Evolutionary conservation across 2,888 invertebrate genomes (phyloP), one percentile per base, ranked within the genome.

Genomic region (Epinotia bilunana): DNA sequence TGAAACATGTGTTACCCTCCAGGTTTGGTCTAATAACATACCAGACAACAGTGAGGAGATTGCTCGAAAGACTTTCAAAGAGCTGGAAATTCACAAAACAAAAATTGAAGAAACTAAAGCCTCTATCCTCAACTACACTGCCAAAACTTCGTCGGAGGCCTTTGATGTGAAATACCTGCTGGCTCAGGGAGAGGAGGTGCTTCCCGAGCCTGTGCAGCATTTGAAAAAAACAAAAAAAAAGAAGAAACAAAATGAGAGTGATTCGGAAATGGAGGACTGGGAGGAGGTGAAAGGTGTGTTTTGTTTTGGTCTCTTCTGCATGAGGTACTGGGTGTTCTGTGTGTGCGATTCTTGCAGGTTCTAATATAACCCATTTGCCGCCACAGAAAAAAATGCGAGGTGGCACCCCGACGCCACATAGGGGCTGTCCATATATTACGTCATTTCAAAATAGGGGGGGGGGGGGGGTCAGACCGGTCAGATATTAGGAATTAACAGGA

Each of bases 241-340:
- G 82, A 90, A 82, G 73, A 77, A 63, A 1, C 87, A 83, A 80
- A 81, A 86, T 79, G 88, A 90, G 39, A 95, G 95, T 81, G 95
- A 95, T 65, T 96, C 96, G 3, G 97, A 97, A 82, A 93, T 95
- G 70, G 96, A 95, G 79, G 95, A 96, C 84, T 96, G 96, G 95
- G 96, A 97, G 86, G 97, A 97, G 93, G 97, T 97, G 68, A 95
- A 96, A 90, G 95, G 95, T 91, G 2, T 6, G 7, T 33, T 33
- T 6, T 33, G 39, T 39, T 39, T 39, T 53, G 53, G 49, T 53
- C 16, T 53, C 53, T 13, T 16, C 7, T 16, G 53, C n/a, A 7
- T 9, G 39, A 39, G 7, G 39, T 39, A 39, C 39, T 39, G 39
- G 2, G 39, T 39, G 39, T 39, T 39, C 9, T 39, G 39, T 1